Base-by-base conservation (phyloP, 2,113 vertebrate genomes). In the Calidris pygmaea region DNA sequence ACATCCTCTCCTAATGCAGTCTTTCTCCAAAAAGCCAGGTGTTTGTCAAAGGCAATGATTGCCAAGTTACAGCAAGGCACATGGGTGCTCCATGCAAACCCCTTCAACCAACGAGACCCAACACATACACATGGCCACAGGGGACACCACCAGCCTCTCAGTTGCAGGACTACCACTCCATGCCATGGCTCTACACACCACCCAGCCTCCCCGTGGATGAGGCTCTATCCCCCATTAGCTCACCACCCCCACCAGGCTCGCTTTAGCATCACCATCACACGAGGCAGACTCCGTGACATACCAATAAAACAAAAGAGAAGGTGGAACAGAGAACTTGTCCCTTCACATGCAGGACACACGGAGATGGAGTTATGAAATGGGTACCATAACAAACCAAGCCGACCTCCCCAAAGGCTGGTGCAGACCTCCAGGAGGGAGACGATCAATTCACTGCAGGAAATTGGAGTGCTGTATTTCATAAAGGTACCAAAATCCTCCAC, bases 141-240 rank as follows among this genome's bases (percentile, higher is more conserved):
- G 41, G 23, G 41, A 75, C 73, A 53, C n/a, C 62, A 22, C 3
- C 37, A 59, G 45, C 62, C 16, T 6, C 41, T 32, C 37, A 17
- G 72, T 47, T 6, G 27, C 53, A 35, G 41, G 41, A 23, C 37
- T 6, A 24, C 30, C 48, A 1, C 35, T 43, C 45, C n/a, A 14
- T 1, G 5, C 9, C 76, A 32, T 12, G 1, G 1, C 55, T 8
- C 73, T 10, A 3, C 27, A 8, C 48, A 6, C 66, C 78, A 23
- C 3, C 55, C 59, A 9, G 24, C 3, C 11, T 29, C 62, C 17
- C 74, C 4, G 13, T 3, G 35, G n/a, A 37, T 24, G 65, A 60
- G 72, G 27, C 27, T 34, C 3, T 5, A 30, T 3, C 14, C 41
- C 47, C 29, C 0, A 0, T 12, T 6, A 14, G 27, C 6, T 45